Evolutionary conservation across 1,140 invertebrate species (phyloP).

Genomic region (Vollenhovia emeryi): DNA sequence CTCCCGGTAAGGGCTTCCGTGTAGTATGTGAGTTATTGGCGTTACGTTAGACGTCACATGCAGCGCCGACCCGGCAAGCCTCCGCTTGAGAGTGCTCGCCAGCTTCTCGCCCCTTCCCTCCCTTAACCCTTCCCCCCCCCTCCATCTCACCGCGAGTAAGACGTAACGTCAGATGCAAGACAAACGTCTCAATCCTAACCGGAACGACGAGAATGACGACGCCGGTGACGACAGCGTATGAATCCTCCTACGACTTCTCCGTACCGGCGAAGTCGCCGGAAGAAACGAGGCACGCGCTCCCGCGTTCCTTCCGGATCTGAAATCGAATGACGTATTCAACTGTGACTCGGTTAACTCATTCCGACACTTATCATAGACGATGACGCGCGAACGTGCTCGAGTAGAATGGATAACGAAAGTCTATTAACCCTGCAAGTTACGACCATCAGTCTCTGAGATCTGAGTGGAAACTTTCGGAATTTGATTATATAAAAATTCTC

Average conservation of each 20-base stretch:
- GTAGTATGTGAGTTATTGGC: conserved; percentile 75
- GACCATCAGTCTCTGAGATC: not conserved
- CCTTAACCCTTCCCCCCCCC: conserved; percentile 57
- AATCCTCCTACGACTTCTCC: conserved; percentile 37
- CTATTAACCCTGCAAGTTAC: not conserved
- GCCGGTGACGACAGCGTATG: conserved; percentile 45
- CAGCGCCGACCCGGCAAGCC: conserved; percentile 68
- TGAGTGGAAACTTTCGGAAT: not conserved
- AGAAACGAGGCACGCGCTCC: not conserved
- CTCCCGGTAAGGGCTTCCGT: conserved; percentile 43
- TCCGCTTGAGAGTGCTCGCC: conserved; percentile 63
- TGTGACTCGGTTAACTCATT: not conserved
- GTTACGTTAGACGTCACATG: conserved; percentile 76
- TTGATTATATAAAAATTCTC: not conserved
- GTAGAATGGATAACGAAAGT: not conserved
- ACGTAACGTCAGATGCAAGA: conserved; percentile 74
- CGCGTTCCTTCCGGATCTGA: not conserved
- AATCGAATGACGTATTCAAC: not conserved
- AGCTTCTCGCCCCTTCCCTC: conserved; percentile 18
- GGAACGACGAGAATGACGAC: conserved; percentile 57
- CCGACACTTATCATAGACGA: not conserved
- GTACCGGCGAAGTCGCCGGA: not conserved
- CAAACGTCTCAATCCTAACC: conserved; percentile 71
- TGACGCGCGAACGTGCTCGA: not conserved
- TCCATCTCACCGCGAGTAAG: conserved; percentile 69